Conservation (phyloP, 2,888 invertebrate genomes). For the Meteorus colon region DNA sequence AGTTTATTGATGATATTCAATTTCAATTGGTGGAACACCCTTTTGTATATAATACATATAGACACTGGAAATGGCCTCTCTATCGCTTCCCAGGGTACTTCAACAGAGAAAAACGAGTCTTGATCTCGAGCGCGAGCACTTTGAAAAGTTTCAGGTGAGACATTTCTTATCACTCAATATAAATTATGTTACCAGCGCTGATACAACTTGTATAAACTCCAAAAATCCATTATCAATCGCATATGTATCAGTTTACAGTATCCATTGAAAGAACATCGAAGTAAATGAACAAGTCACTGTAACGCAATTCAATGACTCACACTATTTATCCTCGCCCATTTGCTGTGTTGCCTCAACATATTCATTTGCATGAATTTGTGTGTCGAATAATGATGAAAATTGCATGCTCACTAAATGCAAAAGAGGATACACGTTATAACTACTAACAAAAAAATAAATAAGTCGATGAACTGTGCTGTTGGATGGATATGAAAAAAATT, state of each 20-base stretch:
- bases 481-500: neutral
- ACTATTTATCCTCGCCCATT: neutral
- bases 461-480: neutral
- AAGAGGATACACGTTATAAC: neutral
- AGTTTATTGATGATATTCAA: neutral
- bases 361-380: constrained; percentile 16
- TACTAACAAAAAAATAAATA: neutral
- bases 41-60: neutral
- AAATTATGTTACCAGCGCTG: neutral
- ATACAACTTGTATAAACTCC: constrained; percentile 26
- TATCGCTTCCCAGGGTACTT: constrained; percentile 82
- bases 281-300: neutral
- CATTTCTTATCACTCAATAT: neutral
- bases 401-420: constrained; percentile 13
- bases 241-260: constrained; percentile 1
- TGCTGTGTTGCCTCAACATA: neutral
- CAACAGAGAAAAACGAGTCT: constrained; percentile 85
- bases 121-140: constrained; percentile 86
- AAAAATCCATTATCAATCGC: constrained; percentile 37
- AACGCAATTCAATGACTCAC: constrained; percentile 4
- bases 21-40: constrained; percentile 6
- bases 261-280: neutral
- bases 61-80: constrained; percentile 78
- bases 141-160: constrained; percentile 87
- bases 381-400: neutral